Evolutionary conservation across 1,140 invertebrate genomes (phyloP).

Genomic region (Tigriopus japonicus): DNA sequence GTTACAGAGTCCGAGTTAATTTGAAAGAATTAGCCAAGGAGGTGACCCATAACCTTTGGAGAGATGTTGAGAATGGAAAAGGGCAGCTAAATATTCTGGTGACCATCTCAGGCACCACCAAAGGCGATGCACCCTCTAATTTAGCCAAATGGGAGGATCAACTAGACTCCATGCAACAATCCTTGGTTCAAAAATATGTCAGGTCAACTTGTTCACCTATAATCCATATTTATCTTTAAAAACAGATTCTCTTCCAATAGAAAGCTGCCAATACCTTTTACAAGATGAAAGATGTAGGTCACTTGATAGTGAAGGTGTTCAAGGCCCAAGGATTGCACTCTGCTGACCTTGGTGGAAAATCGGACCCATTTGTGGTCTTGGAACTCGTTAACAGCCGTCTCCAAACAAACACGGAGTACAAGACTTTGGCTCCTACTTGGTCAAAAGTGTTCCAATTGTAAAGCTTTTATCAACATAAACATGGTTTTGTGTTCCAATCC

Average conservation of each 20-base stretch:
- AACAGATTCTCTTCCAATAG: constrained; percentile 28
- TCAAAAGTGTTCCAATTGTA: constrained; percentile 97
- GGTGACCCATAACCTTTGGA: constrained; percentile 5
- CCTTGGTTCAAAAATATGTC: constrained; percentile 21
- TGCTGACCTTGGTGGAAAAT: constrained; percentile 75
- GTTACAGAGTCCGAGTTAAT: neutral
- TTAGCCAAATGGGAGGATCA: constrained; percentile 1
- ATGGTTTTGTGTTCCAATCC: constrained; percentile 12
- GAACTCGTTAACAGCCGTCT: constrained; percentile 82
- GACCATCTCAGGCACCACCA: constrained; percentile 1
- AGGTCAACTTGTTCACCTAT: constrained; percentile 22
- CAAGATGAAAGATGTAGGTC: constrained; percentile 60
- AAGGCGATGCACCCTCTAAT: neutral
- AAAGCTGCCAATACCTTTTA: constrained; percentile 44
- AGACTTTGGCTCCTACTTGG: constrained; percentile 88
- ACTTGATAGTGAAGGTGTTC: constrained; percentile 70
- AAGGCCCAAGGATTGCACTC: constrained; percentile 69
- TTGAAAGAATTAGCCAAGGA: constrained; percentile 1
- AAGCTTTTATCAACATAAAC: constrained; percentile 25
- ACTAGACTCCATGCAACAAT: neutral
- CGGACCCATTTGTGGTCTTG: constrained; percentile 92
- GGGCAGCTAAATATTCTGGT: neutral
- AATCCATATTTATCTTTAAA: constrained; percentile 11
- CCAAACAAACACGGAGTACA: constrained; percentile 96
- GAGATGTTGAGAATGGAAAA: constrained; percentile 1